A percentile compares a stretch with the other conserved stretches of the same genome.
These are phyloP conservation scores for Drosophila nr. medialis DNA, from an alignment of 2,888 invertebrate genomes.

Conservation along the genomic window DNA sequence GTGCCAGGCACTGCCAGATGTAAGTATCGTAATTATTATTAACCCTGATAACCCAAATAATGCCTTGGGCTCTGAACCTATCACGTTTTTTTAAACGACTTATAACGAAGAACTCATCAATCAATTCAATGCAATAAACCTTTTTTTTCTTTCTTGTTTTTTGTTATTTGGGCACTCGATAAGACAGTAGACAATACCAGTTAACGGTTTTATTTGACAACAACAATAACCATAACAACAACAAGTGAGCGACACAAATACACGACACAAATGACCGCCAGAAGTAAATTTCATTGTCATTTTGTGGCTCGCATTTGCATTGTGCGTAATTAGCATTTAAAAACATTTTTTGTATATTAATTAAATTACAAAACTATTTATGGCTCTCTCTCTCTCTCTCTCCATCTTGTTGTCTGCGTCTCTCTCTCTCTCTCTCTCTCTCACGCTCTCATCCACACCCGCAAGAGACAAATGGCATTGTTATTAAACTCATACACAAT, in stretches of 20 bases:
- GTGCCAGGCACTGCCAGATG: constrained; percentile 84
- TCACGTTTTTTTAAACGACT: constrained; percentile 45
- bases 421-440: constrained; percentile 3
- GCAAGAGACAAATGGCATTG: constrained; percentile 49
- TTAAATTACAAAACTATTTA: constrained; percentile 75
- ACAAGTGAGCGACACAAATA: constrained; percentile 14
- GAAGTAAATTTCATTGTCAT: constrained; percentile 72
- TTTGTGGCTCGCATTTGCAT: constrained; percentile 49
- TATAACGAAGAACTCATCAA: constrained; percentile 67
- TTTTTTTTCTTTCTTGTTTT: neutral
- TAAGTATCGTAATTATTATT: constrained; percentile 76
- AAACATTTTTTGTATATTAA: constrained; percentile 75
- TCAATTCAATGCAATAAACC: constrained; percentile 69
- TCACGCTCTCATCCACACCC: constrained; percentile 12
- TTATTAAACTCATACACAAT: constrained; percentile 30
- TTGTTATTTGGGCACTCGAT: constrained; percentile 43
- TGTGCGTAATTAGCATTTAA: constrained; percentile 80
- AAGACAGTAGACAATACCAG: constrained; percentile 50
- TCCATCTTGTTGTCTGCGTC: neutral
- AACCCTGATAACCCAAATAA: constrained; percentile 11
- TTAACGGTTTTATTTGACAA: constrained; percentile 55
- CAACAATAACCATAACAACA: constrained; percentile 30
- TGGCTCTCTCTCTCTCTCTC: constrained; percentile 10
- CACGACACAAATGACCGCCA: constrained; percentile 55
- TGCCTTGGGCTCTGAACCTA: constrained; percentile 37